These are phyloP conservation scores for Ephestia elutella DNA, from an alignment of 1,140 invertebrate species.

Conservation along the genomic window DNA sequence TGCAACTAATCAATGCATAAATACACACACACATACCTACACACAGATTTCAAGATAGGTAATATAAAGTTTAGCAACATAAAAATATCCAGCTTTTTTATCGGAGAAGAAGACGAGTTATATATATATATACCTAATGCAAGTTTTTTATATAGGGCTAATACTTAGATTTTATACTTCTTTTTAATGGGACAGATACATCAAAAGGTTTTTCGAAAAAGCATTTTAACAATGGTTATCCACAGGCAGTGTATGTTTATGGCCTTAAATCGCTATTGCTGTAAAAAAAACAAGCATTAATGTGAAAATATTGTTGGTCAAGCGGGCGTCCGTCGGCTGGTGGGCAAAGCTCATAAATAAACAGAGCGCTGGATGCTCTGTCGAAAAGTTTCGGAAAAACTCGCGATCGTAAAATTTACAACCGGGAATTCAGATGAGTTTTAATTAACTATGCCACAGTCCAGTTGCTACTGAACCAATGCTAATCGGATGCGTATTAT, in stretches of 20 bases:
- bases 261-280: constrained; percentile 41
- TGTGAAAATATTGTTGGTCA: constrained; percentile 63
- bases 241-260: constrained; percentile 25
- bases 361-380: constrained; percentile 65
- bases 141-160: too few species aligned
- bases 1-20: too few species aligned
- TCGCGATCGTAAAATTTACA: constrained; percentile 63
- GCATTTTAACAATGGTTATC: constrained; percentile 22
- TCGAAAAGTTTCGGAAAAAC: constrained; percentile 67
- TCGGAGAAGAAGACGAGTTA: too few species aligned
- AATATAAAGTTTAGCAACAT: too few species aligned
- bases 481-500: constrained; percentile 30
- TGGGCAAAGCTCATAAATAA: constrained; percentile 69
- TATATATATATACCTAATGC: too few species aligned
- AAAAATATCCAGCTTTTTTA: too few species aligned
- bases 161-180: too few species aligned
- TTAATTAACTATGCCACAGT: constrained; percentile 60
- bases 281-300: constrained; percentile 52
- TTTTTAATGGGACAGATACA: background rate
- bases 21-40: too few species aligned
- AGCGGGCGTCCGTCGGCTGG: constrained; percentile 45
- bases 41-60: too few species aligned
- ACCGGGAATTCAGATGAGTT: constrained; percentile 58
- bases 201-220: background rate
- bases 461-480: constrained; percentile 20